Base-by-base conservation (phyloP, 2,888 invertebrate species). In the Torymus texanus region DNA sequence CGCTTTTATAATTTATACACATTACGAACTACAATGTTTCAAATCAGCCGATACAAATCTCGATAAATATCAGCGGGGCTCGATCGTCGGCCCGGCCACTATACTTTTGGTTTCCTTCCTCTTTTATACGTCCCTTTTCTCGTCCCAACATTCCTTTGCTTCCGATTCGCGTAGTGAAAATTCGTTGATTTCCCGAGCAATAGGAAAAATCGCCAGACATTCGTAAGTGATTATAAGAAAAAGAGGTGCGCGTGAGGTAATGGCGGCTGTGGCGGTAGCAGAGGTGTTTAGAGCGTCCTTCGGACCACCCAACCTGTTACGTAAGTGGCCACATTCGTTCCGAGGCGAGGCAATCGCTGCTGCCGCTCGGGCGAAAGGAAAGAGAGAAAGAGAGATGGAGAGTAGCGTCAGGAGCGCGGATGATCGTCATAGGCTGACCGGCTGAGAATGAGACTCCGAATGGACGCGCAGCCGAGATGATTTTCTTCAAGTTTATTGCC, bases 261-360 rank as follows among this genome's bases (percentile, higher is more conserved):
- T 81, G 81, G 80, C 82, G 75, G 75, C 56, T 55, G 71, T n/a
- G 75, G 70, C 24, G 71, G 74, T 71, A 67, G 74, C 58, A 78
- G 83, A 84, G 83, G 84, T 85, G 85, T 86, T 84, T 83, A 82
- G 80, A 18, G 66, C 82, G 80, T 66, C 63, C 76, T 74, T 78
- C 76, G 83, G 85, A 85, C 87, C 87, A 86, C 86, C 86, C 85
- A 84, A 82, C 76, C 86, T 80, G 85, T 88, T 86, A 86, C 85
- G 84, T 86, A 85, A 86, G 83, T 82, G 80, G 79, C 84, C 75
- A 79, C 77, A 77, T 77, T 81, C 72, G 75, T 18, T 71, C 75
- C 74, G 76, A 63, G 70, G 62, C 82, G 83, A 83, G 78, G 84
- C 84, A 79, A 73, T 77, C 77, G 81, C 81, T 70, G 74, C 77